Base-by-base conservation (phyloP, 2,113 vertebrate species). In the Dicentrarchus labrax region DNA sequence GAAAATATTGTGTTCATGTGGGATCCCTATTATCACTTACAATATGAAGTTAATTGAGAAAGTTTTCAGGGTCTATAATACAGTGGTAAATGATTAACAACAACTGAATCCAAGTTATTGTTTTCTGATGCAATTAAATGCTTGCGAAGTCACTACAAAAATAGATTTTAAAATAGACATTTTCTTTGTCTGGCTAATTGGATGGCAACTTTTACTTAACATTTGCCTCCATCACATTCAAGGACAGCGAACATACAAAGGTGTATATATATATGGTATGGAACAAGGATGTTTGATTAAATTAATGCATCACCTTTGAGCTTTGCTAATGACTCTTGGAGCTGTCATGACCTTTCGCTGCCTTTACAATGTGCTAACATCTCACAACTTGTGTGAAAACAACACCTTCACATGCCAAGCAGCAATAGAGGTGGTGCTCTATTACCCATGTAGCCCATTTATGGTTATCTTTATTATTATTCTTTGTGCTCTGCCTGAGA, bases 381-480 rank as follows among this genome's bases (percentile, higher is more conserved):
- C 65, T 72, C 66, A 61, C 83, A 85, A 85, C 85, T 81, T 89
- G 88, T 81, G 85, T 88, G 84, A 89, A 86, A 90, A 89, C 92
- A 92, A 92, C 91, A 91, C 83, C 88, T 83, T 82, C 85, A 89
- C 86, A 90, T 76, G 73, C 50, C 80, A 73, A 80, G 86, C 89
- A 72, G 88, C 88, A 76, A 91, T 83, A 89, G 83, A 83, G 75
- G 72, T 76, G 81, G 87, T 90, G 94, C 91, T 88, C 92, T 82
- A 93, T 94, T 95, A 93, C 89, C 89, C 89, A 69, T 68, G 75
- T 84, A 87, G 89, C 81, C 88, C 80, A 92, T 94, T 94, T 85
- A 89, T 86, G 87, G 85, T 90, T 88, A 91, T 92, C 91, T 94
- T 93, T 91, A 91, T 88, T 91, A 92, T 90, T 91, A 70, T 89